Evolutionary conservation across 1,140 invertebrate species (phyloP).

Genomic region (Vanessa tameamea): DNA sequence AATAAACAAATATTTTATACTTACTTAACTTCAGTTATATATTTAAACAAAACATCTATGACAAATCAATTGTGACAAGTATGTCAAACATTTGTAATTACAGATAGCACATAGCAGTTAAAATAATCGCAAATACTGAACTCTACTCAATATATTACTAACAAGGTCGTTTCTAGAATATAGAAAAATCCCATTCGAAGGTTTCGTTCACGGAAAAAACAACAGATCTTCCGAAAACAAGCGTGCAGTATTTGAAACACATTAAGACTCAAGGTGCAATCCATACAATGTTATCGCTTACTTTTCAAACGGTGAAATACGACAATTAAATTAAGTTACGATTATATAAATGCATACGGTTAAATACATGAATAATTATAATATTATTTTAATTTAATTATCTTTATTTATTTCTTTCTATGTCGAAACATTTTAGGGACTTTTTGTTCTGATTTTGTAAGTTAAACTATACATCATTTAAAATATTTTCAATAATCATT

Average conservation of each 20-base stretch:
- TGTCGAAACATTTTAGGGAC: too few species aligned
- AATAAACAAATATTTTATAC: too few species aligned
- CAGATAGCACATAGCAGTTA: conserved; percentile 2
- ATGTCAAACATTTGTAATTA: not conserved
- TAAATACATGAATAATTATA: too few species aligned
- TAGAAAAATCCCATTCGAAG: conserved; percentile 28
- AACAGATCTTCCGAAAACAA: conserved; percentile 29
- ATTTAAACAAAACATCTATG: too few species aligned
- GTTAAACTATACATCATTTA: too few species aligned
- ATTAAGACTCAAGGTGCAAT: conserved; percentile 22
- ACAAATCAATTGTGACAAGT: not conserved
- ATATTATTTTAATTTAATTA: too few species aligned
- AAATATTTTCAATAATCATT: too few species aligned
- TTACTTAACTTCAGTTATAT: too few species aligned
- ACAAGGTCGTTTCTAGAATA: conserved; percentile 28
- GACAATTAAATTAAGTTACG: not conserved
- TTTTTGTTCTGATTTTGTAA: too few species aligned
- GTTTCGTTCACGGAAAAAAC: conserved; percentile 34
- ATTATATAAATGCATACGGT: not conserved
- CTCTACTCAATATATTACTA: conserved; percentile 19
- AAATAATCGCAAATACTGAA: conserved; percentile 8
- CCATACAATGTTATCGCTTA: conserved; percentile 24
- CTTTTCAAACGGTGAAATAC: conserved; percentile 5
- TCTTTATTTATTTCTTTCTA: too few species aligned
- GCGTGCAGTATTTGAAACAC: conserved; percentile 24